phyloP scores from a whole-genome alignment of 2,797 vertebrate species.

The Acestrorhynchus altus region DNA sequence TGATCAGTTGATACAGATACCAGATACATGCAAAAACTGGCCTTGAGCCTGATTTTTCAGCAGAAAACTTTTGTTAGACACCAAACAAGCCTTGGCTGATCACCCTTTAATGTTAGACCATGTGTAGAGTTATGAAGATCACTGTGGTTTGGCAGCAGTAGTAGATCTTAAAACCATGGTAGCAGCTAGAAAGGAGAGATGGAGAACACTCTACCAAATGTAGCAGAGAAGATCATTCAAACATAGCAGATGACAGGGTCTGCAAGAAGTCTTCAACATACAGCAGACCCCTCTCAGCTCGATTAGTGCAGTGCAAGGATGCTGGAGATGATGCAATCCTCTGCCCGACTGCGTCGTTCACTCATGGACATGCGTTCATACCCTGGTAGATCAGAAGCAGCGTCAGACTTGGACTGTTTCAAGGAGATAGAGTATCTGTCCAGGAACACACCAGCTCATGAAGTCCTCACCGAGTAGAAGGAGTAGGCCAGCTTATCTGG shows the following conservation, averaged over 20 bases:
- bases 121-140: no score
- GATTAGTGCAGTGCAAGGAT: background rate
- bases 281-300: background rate
- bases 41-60: no score
- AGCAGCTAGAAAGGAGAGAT: no score
- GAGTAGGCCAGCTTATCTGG: constrained; percentile 7
- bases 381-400: background rate
- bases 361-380: background rate
- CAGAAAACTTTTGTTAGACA: no score
- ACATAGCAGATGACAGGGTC: no score
- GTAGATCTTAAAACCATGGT: no score
- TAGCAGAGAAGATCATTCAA: constrained; percentile 17
- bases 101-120: no score
- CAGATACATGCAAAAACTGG: no score
- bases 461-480: background rate
- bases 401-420: constrained; percentile 19
- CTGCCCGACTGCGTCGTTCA: background rate
- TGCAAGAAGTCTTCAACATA: background rate
- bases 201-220: no score
- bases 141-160: no score
- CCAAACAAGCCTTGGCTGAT: no score
- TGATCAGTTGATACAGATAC: no score
- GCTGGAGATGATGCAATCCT: constrained; percentile 41
- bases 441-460: constrained; percentile 15
- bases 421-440: constrained; percentile 50